Evolutionary conservation across 2,888 invertebrate genomes (phyloP).

Genomic region (Agrochola macilenta): DNA sequence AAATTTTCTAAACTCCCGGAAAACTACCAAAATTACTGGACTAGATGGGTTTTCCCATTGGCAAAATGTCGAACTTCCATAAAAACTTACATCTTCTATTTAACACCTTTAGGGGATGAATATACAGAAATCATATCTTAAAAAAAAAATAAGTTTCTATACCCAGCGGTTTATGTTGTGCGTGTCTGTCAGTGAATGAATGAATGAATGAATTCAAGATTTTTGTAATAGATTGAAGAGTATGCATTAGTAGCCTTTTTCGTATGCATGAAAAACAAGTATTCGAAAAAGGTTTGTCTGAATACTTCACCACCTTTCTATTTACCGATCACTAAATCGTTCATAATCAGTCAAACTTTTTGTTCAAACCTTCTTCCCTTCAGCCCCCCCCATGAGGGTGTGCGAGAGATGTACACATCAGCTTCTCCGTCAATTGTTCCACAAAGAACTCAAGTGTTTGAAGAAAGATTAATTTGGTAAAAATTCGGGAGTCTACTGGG

Average conservation of each 20-base stretch:
- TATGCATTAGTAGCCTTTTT: too few relatives aligned
- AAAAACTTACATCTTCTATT: not conserved
- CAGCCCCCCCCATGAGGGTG: conserved; percentile 42
- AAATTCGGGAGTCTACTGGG: conserved; percentile 74
- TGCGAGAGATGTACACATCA: conserved; percentile 74
- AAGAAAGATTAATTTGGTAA: conserved; percentile 88
- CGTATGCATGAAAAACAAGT: not conserved
- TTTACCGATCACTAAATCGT: conserved; percentile 28
- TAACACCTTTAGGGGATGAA: not conserved
- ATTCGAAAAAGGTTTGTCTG: not conserved
- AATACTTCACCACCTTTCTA: conserved; percentile 25
- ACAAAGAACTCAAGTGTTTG: conserved; percentile 87
- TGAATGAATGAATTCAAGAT: not conserved
- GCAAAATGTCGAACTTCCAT: not conserved
- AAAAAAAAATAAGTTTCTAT: too few relatives aligned
- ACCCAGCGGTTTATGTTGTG: not conserved
- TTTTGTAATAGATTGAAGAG: not conserved
- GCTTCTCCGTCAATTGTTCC: conserved; percentile 74
- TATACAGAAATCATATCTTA: too few relatives aligned
- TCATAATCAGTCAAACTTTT: conserved; percentile 25
- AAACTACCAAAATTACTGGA: too few relatives aligned
- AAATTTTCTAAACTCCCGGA: too few relatives aligned
- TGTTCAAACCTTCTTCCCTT: conserved; percentile 50
- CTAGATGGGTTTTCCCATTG: not conserved
- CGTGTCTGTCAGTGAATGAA: too few relatives aligned